Conservation (phyloP, 2,113 vertebrate species). For the Dendropsophus ebraccatus region DNA sequence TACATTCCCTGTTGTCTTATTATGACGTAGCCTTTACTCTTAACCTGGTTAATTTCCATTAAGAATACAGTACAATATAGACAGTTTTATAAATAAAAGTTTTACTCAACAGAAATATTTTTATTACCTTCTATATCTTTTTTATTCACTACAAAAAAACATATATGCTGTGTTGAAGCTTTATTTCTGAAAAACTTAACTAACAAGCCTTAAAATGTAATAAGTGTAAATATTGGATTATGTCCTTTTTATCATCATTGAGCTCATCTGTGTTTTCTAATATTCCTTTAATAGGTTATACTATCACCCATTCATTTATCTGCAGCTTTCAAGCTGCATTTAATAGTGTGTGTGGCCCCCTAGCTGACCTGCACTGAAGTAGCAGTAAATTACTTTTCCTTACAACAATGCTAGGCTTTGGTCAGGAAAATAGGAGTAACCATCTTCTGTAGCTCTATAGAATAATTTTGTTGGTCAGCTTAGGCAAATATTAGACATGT, state of each 20-base stretch:
- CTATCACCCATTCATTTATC: neutral
- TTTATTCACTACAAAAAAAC: no score
- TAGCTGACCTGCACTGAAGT: constrained; percentile 18
- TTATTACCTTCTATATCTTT: neutral
- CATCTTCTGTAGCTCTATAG: neutral
- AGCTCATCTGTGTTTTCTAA: neutral
- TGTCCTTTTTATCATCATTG: neutral
- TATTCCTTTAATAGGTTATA: neutral
- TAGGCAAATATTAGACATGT: neutral
- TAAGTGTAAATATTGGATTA: neutral
- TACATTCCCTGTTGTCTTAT: neutral
- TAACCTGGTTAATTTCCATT: neutral
- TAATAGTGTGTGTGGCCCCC: constrained; percentile 15
- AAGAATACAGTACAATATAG: neutral
- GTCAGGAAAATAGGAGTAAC: neutral
- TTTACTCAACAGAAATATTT: neutral
- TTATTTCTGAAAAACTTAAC: neutral
- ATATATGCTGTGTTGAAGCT: neutral
- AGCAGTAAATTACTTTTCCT: neutral
- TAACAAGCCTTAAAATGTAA: neutral
- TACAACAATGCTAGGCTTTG: neutral
- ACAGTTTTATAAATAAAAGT: neutral
- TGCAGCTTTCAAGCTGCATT: neutral
- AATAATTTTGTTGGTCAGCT: neutral
- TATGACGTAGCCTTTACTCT: neutral